These are phyloP conservation scores for Myoxocephalus aenaeus DNA, from an alignment of 2,797 vertebrate species.

Conservation along the genomic window DNA sequence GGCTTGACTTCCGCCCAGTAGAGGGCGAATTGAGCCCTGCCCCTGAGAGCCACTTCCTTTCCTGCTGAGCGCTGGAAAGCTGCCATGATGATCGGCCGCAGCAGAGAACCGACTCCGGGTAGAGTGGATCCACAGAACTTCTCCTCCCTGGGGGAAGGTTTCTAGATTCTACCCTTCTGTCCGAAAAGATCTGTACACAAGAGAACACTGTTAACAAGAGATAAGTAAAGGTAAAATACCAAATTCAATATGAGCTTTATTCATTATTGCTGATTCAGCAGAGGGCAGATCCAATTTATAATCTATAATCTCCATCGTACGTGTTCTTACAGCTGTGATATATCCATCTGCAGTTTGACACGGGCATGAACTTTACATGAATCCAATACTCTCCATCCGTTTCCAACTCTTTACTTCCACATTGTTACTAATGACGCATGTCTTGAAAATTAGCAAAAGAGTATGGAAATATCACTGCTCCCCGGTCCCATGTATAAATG, in stretches of 20 bases:
- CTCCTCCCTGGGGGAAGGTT: slow-evolving; percentile 42
- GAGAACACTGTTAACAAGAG: neutral
- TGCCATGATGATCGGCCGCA: slow-evolving; percentile 74
- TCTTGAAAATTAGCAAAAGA: slow-evolving; percentile 24
- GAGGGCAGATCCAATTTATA: neutral
- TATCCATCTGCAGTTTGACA: slow-evolving; percentile 50
- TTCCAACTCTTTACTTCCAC: slow-evolving; percentile 27
- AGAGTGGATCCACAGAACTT: slow-evolving; percentile 72
- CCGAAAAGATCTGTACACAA: slow-evolving; percentile 17
- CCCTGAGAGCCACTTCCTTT: slow-evolving; percentile 82
- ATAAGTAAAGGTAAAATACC: neutral
- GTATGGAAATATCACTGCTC: slow-evolving; percentile 7
- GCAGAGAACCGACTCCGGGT: slow-evolving; percentile 55
- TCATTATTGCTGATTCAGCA: neutral
- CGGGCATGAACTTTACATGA: slow-evolving; percentile 18
- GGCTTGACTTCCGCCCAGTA: slow-evolving; percentile 84
- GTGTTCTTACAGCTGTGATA: slow-evolving; percentile 9
- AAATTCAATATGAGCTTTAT: neutral
- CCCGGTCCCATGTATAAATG: slow-evolving; percentile 13
- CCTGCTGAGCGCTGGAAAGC: slow-evolving; percentile 82
- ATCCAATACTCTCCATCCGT: slow-evolving; percentile 25
- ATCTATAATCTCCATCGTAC: slow-evolving; percentile 18
- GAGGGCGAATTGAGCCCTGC: slow-evolving; percentile 82
- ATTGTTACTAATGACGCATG: slow-evolving; percentile 29
- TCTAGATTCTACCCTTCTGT: slow-evolving; percentile 14